Evolutionary conservation across 1,140 invertebrate species (phyloP).

Genomic region (Vanessa atalanta): DNA sequence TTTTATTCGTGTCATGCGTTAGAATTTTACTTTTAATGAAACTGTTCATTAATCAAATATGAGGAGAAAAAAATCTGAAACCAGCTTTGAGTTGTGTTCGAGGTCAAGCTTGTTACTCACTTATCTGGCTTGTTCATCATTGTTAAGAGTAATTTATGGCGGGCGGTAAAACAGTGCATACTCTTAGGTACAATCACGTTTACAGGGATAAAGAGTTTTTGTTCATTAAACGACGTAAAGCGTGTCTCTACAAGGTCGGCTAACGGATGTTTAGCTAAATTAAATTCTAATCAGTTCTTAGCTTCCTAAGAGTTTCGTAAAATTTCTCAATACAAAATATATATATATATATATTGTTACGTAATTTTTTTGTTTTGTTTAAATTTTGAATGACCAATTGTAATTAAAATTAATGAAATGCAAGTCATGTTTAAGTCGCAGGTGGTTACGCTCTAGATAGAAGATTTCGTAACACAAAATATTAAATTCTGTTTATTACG

Average conservation of each 20-base stretch:
- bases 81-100: constrained; percentile 32
- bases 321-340: no score
- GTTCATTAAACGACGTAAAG: constrained; percentile 2
- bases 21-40: constrained; percentile 9
- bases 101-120: constrained; percentile 53
- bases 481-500: constrained; percentile 3
- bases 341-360: background rate
- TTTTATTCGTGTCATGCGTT: constrained; percentile 11
- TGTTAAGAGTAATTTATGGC: constrained; percentile 54
- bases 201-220: constrained; percentile 36
- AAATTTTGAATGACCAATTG: background rate
- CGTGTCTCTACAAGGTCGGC: background rate
- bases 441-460: constrained; percentile 7
- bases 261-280: background rate
- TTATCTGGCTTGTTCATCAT: constrained; percentile 53
- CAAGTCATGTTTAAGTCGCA: background rate
- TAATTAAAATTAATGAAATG: constrained; percentile 5
- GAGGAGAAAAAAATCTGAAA: constrained; percentile 20
- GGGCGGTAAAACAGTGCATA: constrained; percentile 43
- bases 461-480: background rate
- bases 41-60: constrained; percentile 21
- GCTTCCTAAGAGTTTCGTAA: no score
- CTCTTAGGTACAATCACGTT: constrained; percentile 44
- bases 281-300: background rate
- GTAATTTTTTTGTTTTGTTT: background rate